These are phyloP conservation scores for Pyralis farinalis DNA, from an alignment of 2,888 invertebrate species.

Conservation along the genomic window DNA sequence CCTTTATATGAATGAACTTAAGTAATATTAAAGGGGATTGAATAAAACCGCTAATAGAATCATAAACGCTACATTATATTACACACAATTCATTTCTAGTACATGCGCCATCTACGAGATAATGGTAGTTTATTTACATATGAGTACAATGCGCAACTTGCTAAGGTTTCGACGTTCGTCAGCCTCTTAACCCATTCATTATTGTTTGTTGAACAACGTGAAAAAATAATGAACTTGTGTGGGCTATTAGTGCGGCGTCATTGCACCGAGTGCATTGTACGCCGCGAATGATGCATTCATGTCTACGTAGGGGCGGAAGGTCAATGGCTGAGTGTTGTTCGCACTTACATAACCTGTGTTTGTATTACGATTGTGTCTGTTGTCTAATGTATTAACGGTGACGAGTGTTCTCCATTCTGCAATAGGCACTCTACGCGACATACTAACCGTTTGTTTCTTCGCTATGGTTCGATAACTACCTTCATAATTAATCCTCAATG, in stretches of 20 bases:
- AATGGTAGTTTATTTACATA: neutral
- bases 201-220: conserved; percentile 50
- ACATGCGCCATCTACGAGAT: neutral
- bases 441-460: neutral
- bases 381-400: conserved; percentile 31
- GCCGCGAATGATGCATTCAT: conserved; percentile 66
- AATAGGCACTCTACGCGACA: neutral
- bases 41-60: no score
- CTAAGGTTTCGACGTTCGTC: neutral
- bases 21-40: no score
- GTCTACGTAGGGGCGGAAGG: conserved; percentile 55
- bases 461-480: neutral
- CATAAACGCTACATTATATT: no score
- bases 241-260: conserved; percentile 60
- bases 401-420: neutral
- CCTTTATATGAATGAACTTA: no score
- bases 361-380: conserved; percentile 49
- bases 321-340: conserved; percentile 62
- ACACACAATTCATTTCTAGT: neutral
- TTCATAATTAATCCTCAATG: no score
- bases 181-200: conserved; percentile 31
- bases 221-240: conserved; percentile 62
- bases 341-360: conserved; percentile 64
- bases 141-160: neutral
- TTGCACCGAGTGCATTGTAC: conserved; percentile 63